Conservation (phyloP, 1,140 invertebrate genomes). For the Polyergus mexicanus region DNA sequence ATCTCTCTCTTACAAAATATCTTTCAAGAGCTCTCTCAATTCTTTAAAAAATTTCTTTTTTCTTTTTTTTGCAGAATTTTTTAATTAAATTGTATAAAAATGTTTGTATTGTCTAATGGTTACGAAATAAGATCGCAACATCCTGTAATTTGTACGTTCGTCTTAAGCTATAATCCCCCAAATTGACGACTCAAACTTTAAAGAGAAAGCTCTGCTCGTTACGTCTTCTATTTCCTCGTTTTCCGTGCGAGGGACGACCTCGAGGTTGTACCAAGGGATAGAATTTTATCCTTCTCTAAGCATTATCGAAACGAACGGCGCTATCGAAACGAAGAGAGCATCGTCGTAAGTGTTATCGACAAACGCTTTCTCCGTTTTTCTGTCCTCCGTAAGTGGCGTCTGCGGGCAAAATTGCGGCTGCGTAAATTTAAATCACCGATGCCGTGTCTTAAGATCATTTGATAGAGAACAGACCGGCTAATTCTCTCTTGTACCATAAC, state of each 20-base stretch:
- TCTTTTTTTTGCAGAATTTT: neutral
- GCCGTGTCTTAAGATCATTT: slow-evolving; percentile 25
- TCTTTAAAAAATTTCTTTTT: neutral
- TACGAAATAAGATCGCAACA: neutral
- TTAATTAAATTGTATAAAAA: neutral
- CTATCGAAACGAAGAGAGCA: slow-evolving; percentile 46
- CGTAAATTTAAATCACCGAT: slow-evolving; percentile 55
- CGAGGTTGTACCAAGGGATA: slow-evolving; percentile 34
- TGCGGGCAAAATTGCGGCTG: slow-evolving; percentile 45
- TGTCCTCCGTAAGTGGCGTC: neutral
- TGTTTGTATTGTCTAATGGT: neutral
- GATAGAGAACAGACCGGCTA: neutral
- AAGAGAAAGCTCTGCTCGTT: slow-evolving; percentile 17
- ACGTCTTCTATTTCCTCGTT: slow-evolving; percentile 21
- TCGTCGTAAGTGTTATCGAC: slow-evolving; percentile 56
- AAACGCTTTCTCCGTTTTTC: slow-evolving; percentile 34
- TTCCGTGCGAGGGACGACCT: slow-evolving; percentile 5
- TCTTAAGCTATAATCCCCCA: neutral
- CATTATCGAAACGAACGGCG: slow-evolving; percentile 55
- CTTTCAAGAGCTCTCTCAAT: neutral
- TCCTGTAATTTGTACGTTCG: neutral
- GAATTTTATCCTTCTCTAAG: slow-evolving; percentile 44
- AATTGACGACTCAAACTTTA: slow-evolving; percentile 26
- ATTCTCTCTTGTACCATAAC: slow-evolving; percentile 28
- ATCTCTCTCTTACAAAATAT: neutral